A percentile compares a stretch with the other conserved stretches of the same genome.
Evolutionary conservation across 2,888 invertebrate species (phyloP).

Genomic region (Imbricaverruca yamaguchii): DNA sequence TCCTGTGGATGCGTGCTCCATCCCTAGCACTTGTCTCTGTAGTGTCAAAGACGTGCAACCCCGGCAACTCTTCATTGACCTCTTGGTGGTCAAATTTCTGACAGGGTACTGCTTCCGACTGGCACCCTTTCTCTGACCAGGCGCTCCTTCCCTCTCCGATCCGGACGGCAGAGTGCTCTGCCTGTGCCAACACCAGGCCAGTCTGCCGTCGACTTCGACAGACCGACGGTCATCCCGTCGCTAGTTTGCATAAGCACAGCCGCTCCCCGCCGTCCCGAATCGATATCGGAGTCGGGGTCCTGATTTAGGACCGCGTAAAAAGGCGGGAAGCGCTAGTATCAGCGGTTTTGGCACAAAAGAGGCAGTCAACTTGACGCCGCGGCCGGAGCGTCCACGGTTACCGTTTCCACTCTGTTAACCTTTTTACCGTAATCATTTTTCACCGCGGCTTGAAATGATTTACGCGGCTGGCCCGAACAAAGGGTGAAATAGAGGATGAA

Average conservation of each 20-base stretch:
- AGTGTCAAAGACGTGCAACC: no score
- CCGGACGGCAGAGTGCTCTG: no score
- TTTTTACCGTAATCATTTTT: conserved; percentile 20
- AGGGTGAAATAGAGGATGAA: conserved; percentile 18
- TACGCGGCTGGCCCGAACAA: conserved; percentile 9
- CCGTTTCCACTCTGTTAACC: conserved; percentile 21
- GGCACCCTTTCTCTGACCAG: no score
- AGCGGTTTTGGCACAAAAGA: conserved; percentile 19
- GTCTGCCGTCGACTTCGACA: no score
- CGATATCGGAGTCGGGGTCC: not conserved
- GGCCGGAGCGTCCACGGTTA: not conserved
- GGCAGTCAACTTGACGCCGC: conserved; percentile 16
- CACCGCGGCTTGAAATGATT: conserved; percentile 14
- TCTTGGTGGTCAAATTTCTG: no score
- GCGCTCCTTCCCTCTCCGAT: no score
- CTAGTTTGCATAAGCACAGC: conserved; percentile 13
- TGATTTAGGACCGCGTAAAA: conserved; percentile 13
- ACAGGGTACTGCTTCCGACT: no score
- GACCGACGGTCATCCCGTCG: not conserved
- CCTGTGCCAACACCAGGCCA: no score
- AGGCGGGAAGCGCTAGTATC: not conserved
- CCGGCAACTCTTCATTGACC: no score
- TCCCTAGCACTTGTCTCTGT: no score
- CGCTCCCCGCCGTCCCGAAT: not conserved
- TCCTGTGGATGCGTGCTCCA: no score